Base-by-base conservation (phyloP, 2,888 invertebrate genomes). In the Temnothorax ravouxi region DNA sequence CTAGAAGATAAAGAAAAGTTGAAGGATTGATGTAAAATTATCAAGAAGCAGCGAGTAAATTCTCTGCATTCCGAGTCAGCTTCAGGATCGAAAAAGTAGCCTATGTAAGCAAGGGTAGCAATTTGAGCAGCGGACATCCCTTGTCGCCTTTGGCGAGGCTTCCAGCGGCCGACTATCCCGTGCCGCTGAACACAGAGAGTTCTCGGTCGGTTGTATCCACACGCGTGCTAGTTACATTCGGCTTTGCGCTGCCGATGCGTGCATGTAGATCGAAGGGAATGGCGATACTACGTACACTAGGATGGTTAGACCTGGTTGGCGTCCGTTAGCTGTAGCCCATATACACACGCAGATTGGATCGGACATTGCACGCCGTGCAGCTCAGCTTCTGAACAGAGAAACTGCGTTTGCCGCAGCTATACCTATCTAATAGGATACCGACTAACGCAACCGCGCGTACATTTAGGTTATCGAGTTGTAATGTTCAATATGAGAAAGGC, bases 321-420 rank as follows among this genome's bases (percentile, higher is more conserved):
- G 87, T 86, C 89, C 84, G 91, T 88, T 90, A 86, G 83, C 84
- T 88, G 88, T 88, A 71, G 86, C 88, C 86, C 77, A 87, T 91
- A 87, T 91, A 90, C 90, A 91, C 86, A 80, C 87, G 83, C 86
- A 91, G 91, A 92, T 92, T 92, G 89, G 89, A 88, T 89, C 86
- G 90, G 91, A 92, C 91, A 91, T 91, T 91, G 91, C 91, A 88
- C 90, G 88, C 85, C 88, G 92, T 91, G 18, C 92, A 89, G 91
- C 91, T 92, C 91, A 92, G 91, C 90, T 90, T 90, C 90, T 88
- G 89, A 89, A 92, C 91, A 88, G 87, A 89, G 90, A 88, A 90
- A 89, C 91, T 88, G 85, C 90, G 89, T 90, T 81, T 84, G 81
- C 84, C 72, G 77, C 62, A 87, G 61, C 86, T 79, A 66, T 82